These are phyloP conservation scores for Leiothrix lutea DNA, from an alignment of 2,113 vertebrate species.

Conservation along the genomic window DNA sequence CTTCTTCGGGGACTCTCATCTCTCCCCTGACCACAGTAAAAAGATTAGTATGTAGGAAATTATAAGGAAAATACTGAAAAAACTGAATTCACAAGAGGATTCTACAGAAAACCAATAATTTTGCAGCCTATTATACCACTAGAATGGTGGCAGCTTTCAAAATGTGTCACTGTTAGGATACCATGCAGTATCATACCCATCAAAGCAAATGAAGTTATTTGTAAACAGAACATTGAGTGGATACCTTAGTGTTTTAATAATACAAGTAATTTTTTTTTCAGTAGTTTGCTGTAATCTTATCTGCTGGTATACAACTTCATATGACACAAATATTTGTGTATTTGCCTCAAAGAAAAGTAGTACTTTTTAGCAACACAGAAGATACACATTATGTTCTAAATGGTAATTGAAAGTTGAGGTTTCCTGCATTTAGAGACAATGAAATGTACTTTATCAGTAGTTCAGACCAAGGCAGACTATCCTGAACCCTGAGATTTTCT, in stretches of 20 bases:
- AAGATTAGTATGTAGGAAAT: constrained; percentile 92
- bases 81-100: not conserved
- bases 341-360: not conserved
- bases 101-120: not conserved
- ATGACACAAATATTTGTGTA: not conserved
- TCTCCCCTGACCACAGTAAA: constrained; percentile 96
- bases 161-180: not conserved
- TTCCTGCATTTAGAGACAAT: not conserved
- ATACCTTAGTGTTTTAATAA: not conserved
- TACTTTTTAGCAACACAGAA: not conserved
- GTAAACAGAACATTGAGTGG: not conserved
- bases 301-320: not conserved
- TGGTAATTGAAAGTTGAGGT: not conserved
- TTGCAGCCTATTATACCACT: not conserved
- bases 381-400: not conserved
- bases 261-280: not conserved
- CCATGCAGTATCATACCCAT: not conserved
- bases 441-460: not conserved
- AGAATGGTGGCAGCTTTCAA: not conserved
- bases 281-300: not conserved
- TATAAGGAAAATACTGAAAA: constrained; percentile 38
- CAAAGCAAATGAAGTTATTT: not conserved
- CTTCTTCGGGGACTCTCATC: constrained; percentile 96
- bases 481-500: not conserved
- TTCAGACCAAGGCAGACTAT: not conserved